Conservation (phyloP, 1,140 invertebrate species). For the Dreissena rostriformis region DNA sequence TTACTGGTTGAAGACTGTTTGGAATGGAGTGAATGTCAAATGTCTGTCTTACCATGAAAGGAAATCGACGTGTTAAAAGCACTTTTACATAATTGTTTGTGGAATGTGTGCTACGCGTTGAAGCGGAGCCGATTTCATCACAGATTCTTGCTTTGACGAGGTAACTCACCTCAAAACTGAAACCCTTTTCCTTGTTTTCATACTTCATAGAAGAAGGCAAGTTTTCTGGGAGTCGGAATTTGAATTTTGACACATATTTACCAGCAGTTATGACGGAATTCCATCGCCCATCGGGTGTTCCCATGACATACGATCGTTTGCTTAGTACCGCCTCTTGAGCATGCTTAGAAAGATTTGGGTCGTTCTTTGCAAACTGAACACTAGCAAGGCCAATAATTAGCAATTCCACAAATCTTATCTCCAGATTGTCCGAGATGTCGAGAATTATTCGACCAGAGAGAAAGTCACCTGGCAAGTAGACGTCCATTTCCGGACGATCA, state of each 20-base stretch:
- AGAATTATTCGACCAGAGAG: slow-evolving; percentile 71
- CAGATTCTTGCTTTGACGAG: slow-evolving; percentile 69
- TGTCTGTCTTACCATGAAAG: slow-evolving; percentile 64
- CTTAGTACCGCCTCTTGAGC: slow-evolving; percentile 69
- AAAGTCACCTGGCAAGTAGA: slow-evolving; percentile 72
- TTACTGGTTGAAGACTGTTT: slow-evolving; percentile 59
- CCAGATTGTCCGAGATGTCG: slow-evolving; percentile 64
- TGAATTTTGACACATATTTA: slow-evolving; percentile 75
- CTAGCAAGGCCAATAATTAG: slow-evolving; percentile 68
- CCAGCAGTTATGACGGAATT: slow-evolving; percentile 73
- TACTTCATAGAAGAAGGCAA: slow-evolving; percentile 69
- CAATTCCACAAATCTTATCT: slow-evolving; percentile 75
- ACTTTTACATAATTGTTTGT: slow-evolving; percentile 69
- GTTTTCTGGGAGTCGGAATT: slow-evolving; percentile 66
- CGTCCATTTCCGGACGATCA: slow-evolving; percentile 63
- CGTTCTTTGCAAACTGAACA: slow-evolving; percentile 55
- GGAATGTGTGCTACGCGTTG: slow-evolving; percentile 63
- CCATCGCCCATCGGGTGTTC: slow-evolving; percentile 65
- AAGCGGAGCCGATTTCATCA: slow-evolving; percentile 69
- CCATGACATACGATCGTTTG: slow-evolving; percentile 73
- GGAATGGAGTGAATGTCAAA: slow-evolving; percentile 72
- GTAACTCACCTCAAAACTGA: slow-evolving; percentile 69
- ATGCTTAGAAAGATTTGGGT: slow-evolving; percentile 46
- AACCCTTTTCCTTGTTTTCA: slow-evolving; percentile 67
- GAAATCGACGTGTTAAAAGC: slow-evolving; percentile 62